These are phyloP conservation scores for Limonius californicus DNA, from an alignment of 1,140 invertebrate species.

Conservation along the genomic window DNA sequence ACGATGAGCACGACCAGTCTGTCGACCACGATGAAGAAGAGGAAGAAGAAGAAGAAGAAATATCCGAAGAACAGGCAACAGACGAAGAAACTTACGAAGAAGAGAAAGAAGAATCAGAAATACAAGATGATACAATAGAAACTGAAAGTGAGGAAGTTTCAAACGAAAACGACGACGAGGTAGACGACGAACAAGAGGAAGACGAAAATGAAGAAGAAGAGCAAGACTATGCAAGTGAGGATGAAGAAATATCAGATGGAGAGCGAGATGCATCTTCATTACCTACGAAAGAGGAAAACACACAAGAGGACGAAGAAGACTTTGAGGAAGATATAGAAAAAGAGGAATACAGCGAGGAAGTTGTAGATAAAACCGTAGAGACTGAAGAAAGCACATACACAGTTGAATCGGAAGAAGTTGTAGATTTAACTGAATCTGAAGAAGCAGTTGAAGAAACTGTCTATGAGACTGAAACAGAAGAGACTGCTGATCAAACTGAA, in stretches of 20 bases:
- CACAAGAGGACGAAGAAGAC: slow-evolving; percentile 32
- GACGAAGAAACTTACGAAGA: slow-evolving; percentile 39
- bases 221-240: slow-evolving; percentile 35
- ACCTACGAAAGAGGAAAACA: slow-evolving; percentile 35
- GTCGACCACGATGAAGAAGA: slow-evolving; percentile 32
- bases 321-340: slow-evolving; percentile 37
- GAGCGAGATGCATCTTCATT: too few relatives aligned
- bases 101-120: slow-evolving; percentile 37
- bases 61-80: slow-evolving; percentile 34
- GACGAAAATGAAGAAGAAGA: slow-evolving; percentile 34
- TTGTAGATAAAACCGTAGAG: slow-evolving; percentile 14
- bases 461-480: slow-evolving; percentile 44
- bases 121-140: slow-evolving; percentile 37
- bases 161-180: slow-evolving; percentile 38
- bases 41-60: slow-evolving; percentile 42
- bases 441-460: slow-evolving; percentile 40
- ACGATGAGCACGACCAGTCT: slow-evolving; percentile 34
- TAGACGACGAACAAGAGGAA: slow-evolving; percentile 30
- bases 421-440: slow-evolving; percentile 30
- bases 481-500: too few relatives aligned
- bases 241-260: neutral
- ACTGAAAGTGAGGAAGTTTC: slow-evolving; percentile 43
- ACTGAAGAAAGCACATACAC: neutral
- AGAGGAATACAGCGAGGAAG: slow-evolving; percentile 31
- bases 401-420: slow-evolving; percentile 26